Evolutionary conservation across 1,140 invertebrate genomes (phyloP).

Genomic region (Eciton burchellii): DNA sequence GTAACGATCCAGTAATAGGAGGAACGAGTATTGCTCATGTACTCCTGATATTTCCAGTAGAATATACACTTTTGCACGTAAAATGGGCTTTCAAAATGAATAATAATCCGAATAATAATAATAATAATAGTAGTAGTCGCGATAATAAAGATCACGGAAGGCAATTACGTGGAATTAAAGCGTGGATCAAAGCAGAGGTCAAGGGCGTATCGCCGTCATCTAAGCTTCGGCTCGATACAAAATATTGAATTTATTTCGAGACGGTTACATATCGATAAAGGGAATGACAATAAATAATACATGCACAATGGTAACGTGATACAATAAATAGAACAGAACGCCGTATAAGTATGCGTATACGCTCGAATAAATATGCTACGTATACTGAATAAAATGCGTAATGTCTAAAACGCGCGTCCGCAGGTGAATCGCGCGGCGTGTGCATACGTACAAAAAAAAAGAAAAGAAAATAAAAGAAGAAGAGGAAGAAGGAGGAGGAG

Average conservation of each 20-base stretch:
- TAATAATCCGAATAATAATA: too few species aligned
- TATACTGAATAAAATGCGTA: slow-evolving; percentile 73
- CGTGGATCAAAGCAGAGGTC: background rate
- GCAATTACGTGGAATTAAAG: slow-evolving; percentile 14
- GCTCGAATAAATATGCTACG: slow-evolving; percentile 78
- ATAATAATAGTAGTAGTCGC: slow-evolving; percentile 3
- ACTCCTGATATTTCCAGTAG: slow-evolving; percentile 43
- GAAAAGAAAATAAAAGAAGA: too few species aligned
- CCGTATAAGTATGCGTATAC: slow-evolving; percentile 72
- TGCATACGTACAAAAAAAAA: slow-evolving; percentile 67
- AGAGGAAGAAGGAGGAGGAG: too few species aligned
- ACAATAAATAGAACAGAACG: slow-evolving; percentile 80
- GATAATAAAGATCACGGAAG: background rate
- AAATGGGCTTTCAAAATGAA: too few species aligned
- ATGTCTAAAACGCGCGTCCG: slow-evolving; percentile 38
- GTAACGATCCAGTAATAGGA: background rate
- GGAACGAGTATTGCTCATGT: slow-evolving; percentile 5
- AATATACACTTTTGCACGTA: slow-evolving; percentile 32
- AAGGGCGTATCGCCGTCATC: slow-evolving; percentile 24
- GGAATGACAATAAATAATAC: slow-evolving; percentile 81
- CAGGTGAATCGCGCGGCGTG: slow-evolving; percentile 39
- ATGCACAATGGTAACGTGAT: slow-evolving; percentile 81
- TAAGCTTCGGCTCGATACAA: slow-evolving; percentile 56
- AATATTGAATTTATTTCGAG: slow-evolving; percentile 75
- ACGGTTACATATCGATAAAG: slow-evolving; percentile 75